Evolutionary conservation across 2,888 invertebrate genomes (phyloP).

Genomic region (Iselma pallidipennis): DNA sequence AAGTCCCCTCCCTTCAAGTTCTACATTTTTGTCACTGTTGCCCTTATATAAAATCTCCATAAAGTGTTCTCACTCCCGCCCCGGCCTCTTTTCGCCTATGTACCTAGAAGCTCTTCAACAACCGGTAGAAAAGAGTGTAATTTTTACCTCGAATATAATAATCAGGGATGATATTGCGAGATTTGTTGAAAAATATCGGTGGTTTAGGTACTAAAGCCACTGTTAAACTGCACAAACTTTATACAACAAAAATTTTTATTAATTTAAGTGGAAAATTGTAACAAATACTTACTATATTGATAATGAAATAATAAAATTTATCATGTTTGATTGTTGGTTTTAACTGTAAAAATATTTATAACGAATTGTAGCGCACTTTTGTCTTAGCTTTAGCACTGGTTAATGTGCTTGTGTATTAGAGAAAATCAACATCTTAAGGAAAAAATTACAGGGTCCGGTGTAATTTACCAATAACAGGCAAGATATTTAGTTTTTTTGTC

Average conservation of each 20-base stretch:
- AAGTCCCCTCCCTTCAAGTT: too few species aligned
- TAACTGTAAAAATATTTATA: too few species aligned
- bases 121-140: too few species aligned
- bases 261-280: background rate
- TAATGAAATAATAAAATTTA: background rate
- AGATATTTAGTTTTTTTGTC: constrained; percentile 3
- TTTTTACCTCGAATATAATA: constrained; percentile 44
- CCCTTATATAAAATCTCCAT: too few species aligned
- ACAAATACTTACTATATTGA: background rate
- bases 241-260: background rate
- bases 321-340: too few species aligned
- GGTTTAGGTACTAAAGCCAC: constrained; percentile 37
- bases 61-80: too few species aligned
- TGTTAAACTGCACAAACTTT: background rate
- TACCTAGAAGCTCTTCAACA: too few species aligned
- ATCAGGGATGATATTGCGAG: constrained; percentile 41
- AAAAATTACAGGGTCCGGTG: constrained; percentile 13
- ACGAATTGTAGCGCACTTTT: too few species aligned
- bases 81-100: too few species aligned
- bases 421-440: background rate
- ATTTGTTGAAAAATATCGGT: constrained; percentile 36
- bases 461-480: constrained; percentile 19
- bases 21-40: too few species aligned
- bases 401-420: background rate
- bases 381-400: background rate